Percentiles rank a stretch among this genome's conserved stretches.
Evolutionary conservation across 2,888 invertebrate genomes (phyloP).

Genomic region (Galerucella calmariensis): DNA sequence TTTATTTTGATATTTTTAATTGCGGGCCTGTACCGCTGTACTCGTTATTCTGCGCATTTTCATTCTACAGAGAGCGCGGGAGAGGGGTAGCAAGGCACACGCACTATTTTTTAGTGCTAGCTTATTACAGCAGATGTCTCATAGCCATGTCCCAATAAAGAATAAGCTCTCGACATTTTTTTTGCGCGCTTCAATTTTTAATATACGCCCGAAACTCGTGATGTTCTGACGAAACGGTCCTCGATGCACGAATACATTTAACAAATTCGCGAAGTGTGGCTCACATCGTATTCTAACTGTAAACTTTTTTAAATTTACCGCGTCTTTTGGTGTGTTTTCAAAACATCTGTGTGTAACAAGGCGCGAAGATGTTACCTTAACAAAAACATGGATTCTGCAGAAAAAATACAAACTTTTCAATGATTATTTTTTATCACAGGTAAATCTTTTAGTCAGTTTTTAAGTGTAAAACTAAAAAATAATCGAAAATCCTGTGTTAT

Average conservation of each 20-base stretch:
- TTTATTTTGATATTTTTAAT: constrained; percentile 70
- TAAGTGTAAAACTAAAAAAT: background rate
- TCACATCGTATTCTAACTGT: constrained; percentile 30
- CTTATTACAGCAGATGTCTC: constrained; percentile 75
- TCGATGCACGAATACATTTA: constrained; percentile 25
- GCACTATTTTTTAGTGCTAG: constrained; percentile 75
- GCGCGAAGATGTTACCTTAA: constrained; percentile 50
- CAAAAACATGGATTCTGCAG: constrained; percentile 51
- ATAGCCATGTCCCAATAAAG: constrained; percentile 69
- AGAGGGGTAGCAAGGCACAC: constrained; percentile 67
- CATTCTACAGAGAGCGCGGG: constrained; percentile 62
- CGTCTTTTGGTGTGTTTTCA: constrained; percentile 53
- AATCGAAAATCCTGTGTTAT: background rate
- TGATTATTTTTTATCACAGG: constrained; percentile 50
- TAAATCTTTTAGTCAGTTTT: constrained; percentile 34
- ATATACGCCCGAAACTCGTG: constrained; percentile 63
- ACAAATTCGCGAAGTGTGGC: constrained; percentile 41
- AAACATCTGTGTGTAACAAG: constrained; percentile 47
- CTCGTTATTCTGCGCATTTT: constrained; percentile 72
- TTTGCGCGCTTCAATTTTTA: constrained; percentile 66
- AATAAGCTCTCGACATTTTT: constrained; percentile 64
- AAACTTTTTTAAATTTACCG: constrained; percentile 53
- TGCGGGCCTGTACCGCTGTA: constrained; percentile 65
- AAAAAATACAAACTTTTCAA: constrained; percentile 48
- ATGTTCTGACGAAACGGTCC: constrained; percentile 57